Percentiles rank a stretch among this genome's conserved stretches.
Conservation (phyloP, 2,797 vertebrate genomes). For the Masticophis lateralis region DNA sequence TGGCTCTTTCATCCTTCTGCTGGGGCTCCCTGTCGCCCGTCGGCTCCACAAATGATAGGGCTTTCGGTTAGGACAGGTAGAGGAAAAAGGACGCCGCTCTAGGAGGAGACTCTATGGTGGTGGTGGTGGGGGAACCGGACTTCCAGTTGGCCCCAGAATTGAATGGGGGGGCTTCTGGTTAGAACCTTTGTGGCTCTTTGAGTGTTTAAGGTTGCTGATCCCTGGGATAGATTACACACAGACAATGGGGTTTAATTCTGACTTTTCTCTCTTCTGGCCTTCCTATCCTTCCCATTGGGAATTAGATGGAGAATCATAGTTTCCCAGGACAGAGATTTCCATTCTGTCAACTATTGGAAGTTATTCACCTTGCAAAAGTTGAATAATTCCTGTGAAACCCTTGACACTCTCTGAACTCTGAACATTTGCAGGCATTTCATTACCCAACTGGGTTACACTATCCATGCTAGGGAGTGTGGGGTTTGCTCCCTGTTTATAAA, state of each 20-base stretch:
- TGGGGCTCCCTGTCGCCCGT: too few relatives aligned
- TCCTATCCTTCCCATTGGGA: background rate
- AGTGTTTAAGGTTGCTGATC: too few relatives aligned
- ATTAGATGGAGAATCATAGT: background rate
- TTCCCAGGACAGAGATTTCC: background rate
- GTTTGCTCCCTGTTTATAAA: background rate
- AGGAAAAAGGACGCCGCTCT: too few relatives aligned
- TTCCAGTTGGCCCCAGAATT: too few relatives aligned
- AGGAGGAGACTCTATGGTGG: too few relatives aligned
- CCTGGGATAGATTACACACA: too few relatives aligned
- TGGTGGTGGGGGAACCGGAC: too few relatives aligned
- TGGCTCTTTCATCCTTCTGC: too few relatives aligned
- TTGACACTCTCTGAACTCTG: background rate
- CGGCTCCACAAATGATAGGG: too few relatives aligned
- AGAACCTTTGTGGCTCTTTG: too few relatives aligned
- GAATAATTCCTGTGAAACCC: background rate
- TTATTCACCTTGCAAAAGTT: background rate
- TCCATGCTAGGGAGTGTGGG: background rate
- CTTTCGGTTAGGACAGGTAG: too few relatives aligned
- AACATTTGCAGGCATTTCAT: background rate
- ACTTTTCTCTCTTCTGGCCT: background rate
- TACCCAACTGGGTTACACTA: background rate
- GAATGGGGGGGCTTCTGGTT: too few relatives aligned
- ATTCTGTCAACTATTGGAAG: background rate
- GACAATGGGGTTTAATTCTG: background rate